A percentile compares a stretch with the other conserved stretches of the same genome.
phyloP scores from a whole-genome alignment of 2,113 vertebrate genomes.

The Spea bombifrons region DNA sequence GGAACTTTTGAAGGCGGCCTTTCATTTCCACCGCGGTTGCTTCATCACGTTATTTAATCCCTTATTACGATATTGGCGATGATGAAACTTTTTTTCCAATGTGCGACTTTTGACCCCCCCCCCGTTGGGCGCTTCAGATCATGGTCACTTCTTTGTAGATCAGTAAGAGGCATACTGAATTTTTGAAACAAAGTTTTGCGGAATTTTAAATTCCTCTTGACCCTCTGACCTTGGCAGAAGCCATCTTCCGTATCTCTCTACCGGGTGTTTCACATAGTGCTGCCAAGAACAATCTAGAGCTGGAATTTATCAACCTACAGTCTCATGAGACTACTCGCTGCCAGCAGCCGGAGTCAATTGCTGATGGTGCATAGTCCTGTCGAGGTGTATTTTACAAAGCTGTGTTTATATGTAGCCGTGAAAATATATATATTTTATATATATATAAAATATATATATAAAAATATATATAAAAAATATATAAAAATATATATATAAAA shows the following conservation, averaged over 20 bases:
- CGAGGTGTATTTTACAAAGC: background rate
- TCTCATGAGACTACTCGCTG: background rate
- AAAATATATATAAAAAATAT: too few species aligned
- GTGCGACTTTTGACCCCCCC: background rate
- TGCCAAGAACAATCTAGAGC: background rate
- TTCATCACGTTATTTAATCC: background rate
- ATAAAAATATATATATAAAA: too few species aligned
- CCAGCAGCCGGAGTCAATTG: background rate
- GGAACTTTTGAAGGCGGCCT: slow-evolving; percentile 50
- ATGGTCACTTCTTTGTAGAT: background rate
- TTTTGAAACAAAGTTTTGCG: background rate
- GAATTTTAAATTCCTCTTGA: background rate
- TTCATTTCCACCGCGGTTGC: slow-evolving; percentile 5
- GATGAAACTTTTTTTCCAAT: too few species aligned
- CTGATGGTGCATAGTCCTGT: background rate
- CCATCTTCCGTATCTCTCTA: background rate
- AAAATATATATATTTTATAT: too few species aligned
- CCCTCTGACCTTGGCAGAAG: slow-evolving; percentile 30
- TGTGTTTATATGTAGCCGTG: background rate
- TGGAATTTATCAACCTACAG: background rate
- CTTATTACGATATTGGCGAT: too few species aligned
- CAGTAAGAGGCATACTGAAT: background rate
- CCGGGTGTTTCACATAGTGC: background rate
- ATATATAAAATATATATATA: too few species aligned
- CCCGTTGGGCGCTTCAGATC: background rate